Evolutionary conservation across 2,797 vertebrate genomes (phyloP), one percentile per base, ranked within the genome.

Genomic region (Melanotaenia parkinsoni): DNA sequence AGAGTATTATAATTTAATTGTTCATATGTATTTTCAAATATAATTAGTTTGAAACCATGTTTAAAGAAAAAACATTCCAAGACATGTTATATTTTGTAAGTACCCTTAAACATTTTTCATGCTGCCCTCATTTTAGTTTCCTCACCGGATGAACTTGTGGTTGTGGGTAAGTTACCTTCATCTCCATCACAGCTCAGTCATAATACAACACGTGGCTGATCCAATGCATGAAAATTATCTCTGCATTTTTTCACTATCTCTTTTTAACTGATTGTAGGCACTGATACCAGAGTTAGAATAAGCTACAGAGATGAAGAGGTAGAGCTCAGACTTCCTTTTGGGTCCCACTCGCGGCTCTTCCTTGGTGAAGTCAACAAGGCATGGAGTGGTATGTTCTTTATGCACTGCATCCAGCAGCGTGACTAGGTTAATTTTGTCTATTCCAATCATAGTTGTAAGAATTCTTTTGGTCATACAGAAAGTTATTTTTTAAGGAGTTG

Each of bases 321-420:
- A 37, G 76, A 90, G 4, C 90, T 98, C 72, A 95, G 63, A 40
- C 88, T 98, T 38, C 97, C 97, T 0, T 99, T 99, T 28, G 97
- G 98, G 11, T 98, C 97, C 1, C 96, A 96, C 51, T 96, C 96
- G 0, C 95, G 96, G 13, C 85, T 81, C 0, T 98, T 99, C 86
- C 95, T 98, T 59, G 89, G 92, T 2, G 95, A 96, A 89, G 94
- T 96, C 38, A 90, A 93, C 88, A 93, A 82, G 66, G 95, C 93
- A 0, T 95, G 94, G 93, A 95, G 94, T 72, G 96, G 96, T 97
- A 92, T 80, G 94, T 87, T 59, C 26, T 45, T 7, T 30, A 61
- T 53, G 38, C 11, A 20, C 32, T 13, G 56, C 33, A 26, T 60
- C 24, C 22, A 40, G 30, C 7, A 33, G 32, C 32, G 7, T 33